Conservation (phyloP, 2,888 invertebrate species). For the Cephus rjabovi region DNA sequence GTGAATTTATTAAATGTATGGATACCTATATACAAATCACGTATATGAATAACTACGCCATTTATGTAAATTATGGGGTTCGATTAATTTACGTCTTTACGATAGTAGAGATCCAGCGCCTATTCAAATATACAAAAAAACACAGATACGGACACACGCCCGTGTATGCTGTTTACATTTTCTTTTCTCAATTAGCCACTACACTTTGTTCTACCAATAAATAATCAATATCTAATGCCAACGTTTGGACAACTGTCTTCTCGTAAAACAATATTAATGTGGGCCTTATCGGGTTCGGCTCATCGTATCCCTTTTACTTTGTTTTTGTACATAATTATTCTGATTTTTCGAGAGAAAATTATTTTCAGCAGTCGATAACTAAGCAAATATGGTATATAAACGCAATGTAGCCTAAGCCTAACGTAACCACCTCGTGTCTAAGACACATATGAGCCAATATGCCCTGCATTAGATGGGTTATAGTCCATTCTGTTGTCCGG, state of each 20-base stretch:
- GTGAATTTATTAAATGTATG: constrained; percentile 13
- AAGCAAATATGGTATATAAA: neutral
- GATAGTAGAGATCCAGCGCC: neutral
- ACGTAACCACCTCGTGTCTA: neutral
- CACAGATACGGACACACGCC: neutral
- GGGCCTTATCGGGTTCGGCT: too few species aligned
- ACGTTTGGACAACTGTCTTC: neutral
- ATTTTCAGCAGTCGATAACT: neutral
- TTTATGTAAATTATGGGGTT: neutral
- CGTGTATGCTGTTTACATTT: too few species aligned
- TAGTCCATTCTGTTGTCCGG: neutral
- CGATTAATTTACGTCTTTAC: neutral
- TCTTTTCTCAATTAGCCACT: neutral
- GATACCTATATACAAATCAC: constrained; percentile 18
- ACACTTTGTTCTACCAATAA: neutral
- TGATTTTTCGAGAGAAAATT: neutral
- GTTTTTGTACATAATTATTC: neutral
- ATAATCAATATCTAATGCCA: neutral
- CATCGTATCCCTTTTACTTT: neutral
- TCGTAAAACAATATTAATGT: neutral
- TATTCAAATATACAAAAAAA: neutral
- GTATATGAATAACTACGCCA: constrained; percentile 12
- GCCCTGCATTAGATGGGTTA: neutral
- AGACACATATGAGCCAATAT: neutral
- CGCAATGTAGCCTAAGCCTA: neutral